Evolutionary conservation across 2,888 invertebrate species (phyloP).

Genomic region (Netelia virgata): DNA sequence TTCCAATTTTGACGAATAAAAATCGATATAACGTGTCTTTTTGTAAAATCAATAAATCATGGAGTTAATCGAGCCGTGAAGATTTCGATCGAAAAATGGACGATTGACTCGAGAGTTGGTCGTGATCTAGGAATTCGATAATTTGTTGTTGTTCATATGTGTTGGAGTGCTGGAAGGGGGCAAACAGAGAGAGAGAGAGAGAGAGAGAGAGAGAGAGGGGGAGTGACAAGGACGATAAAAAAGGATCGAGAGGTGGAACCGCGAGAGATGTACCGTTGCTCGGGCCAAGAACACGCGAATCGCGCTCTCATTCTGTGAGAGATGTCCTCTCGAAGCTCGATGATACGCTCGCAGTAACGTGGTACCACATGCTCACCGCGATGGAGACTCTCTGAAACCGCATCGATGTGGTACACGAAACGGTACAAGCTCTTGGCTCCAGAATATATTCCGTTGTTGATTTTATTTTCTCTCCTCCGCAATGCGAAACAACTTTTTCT

Average conservation of each 20-base stretch:
- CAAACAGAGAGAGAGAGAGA: neutral
- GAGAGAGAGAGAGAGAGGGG: neutral
- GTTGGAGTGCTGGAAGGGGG: neutral
- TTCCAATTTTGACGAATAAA: too few relatives aligned
- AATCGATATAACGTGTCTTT: too few relatives aligned
- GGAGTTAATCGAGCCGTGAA: too few relatives aligned
- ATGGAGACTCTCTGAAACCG: neutral
- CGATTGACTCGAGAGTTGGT: too few relatives aligned
- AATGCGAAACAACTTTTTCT: too few relatives aligned
- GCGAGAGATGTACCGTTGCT: constrained; percentile 71
- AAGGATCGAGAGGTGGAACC: constrained; percentile 37
- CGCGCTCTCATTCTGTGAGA: constrained; percentile 16
- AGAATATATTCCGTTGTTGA: constrained; percentile 25
- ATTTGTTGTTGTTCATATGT: too few relatives aligned
- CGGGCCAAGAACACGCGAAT: constrained; percentile 69
- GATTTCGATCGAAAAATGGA: too few relatives aligned
- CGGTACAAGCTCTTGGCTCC: constrained; percentile 71
- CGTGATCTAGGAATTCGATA: too few relatives aligned
- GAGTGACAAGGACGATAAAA: constrained; percentile 41
- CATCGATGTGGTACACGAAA: constrained; percentile 74
- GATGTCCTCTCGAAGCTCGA: constrained; percentile 30
- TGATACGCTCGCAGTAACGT: constrained; percentile 22
- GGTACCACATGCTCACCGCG: neutral
- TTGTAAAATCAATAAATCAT: too few relatives aligned
- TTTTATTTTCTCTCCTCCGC: too few relatives aligned